Base-by-base conservation (phyloP, 1,140 invertebrate species). In the Anastrepha obliqua region DNA sequence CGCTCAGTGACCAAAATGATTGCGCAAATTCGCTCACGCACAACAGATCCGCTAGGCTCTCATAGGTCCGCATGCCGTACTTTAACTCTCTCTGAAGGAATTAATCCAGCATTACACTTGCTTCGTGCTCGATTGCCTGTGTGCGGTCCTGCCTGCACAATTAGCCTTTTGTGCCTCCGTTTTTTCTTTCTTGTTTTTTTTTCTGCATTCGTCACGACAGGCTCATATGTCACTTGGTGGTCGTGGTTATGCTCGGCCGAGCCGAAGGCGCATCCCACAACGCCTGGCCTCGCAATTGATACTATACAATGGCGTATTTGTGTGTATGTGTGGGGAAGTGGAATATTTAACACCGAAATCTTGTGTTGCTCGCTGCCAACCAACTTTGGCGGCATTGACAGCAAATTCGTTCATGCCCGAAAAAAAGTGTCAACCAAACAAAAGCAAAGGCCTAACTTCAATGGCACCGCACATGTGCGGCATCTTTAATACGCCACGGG, bases 361-460 rank as follows among this genome's bases (percentile, higher is more conserved):
- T 74, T 74, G 64, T 11, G 4, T 62, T 62, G 39, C 15, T 15
- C 2, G 13, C 39, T 62, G 39, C 85, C 39, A 39, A 44, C 64
- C 55, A 47, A 86, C 60, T 47, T 42, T 8, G n/a, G 29, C n/a
- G n/a, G 59, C 85, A 59, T 62, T 86, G 85, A 86, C 85, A 86
- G 55, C 51, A 86, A 86, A 86, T 90, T 90, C 90, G 91, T 92
- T 92, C 91, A 91, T 91, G 91, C 91, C 91, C 91, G 90, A 92
- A 92, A 92, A 78, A 92, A 92, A 92, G 91, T 92, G 91, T 92
- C 91, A 92, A 92, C 91, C 90, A 90, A 92, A 92, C 91, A 92
- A 92, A 92, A 92, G 91, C 91, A 92, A 89, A 89, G 91, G 89
- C 85, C 89, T 85, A 87, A 91, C 90, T 89, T 92, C 91, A 92